These are phyloP conservation scores for Pedetes capensis DNA, from an alignment of 2,113 vertebrate genomes.

Conservation along the genomic window DNA sequence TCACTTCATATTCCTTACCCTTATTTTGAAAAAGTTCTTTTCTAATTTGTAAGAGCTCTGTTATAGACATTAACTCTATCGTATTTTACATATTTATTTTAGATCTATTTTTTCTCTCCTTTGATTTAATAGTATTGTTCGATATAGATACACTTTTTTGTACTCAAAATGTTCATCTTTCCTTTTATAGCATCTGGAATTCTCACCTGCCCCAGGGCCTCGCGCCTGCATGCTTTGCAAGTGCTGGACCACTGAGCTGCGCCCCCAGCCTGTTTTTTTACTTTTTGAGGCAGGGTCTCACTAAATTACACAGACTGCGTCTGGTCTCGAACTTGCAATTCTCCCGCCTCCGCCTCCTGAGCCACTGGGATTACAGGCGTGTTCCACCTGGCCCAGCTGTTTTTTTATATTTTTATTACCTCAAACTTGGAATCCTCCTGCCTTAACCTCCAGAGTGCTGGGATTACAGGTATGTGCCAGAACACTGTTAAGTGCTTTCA, in stretches of 20 bases:
- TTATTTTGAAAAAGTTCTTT: not conserved
- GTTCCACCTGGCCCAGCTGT: too few species aligned
- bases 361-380: not conserved
- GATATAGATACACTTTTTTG: not conserved
- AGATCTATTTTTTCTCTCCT: not conserved
- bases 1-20: not conserved
- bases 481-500: not conserved
- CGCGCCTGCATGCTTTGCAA: too few species aligned
- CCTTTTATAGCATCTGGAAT: not conserved
- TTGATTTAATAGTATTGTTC: not conserved
- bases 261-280: too few species aligned
- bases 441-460: too few species aligned
- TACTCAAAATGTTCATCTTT: conserved; percentile 1
- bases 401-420: rapidly evolving
- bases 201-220: too few species aligned
- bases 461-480: too few species aligned
- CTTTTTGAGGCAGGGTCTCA: too few species aligned
- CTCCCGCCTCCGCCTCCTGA: not conserved
- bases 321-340: too few species aligned
- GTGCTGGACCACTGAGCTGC: too few species aligned
- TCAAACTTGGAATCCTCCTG: too few species aligned
- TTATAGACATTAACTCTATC: not conserved
- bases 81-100: not conserved
- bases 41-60: not conserved
- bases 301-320: too few species aligned